Conservation (phyloP, 2,888 invertebrate species). For the Oscheius onirici region DNA sequence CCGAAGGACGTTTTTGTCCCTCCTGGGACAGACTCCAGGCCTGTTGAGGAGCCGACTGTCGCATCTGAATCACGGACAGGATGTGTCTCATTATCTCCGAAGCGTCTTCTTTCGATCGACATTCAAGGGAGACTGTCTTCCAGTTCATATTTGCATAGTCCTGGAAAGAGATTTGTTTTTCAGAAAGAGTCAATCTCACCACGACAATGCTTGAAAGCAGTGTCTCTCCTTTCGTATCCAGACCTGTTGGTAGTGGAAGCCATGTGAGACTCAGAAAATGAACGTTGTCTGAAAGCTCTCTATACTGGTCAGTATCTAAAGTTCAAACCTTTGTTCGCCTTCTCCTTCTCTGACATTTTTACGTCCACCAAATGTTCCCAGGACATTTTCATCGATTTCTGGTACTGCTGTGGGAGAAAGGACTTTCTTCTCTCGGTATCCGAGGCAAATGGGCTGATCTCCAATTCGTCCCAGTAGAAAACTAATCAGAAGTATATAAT, state of each 20-base stretch:
- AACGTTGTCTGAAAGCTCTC: neutral
- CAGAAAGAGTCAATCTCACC: neutral
- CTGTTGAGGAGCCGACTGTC: constrained; percentile 15
- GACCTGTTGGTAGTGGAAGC: neutral
- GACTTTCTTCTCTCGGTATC: constrained; percentile 37
- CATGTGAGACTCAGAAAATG: constrained; percentile 6
- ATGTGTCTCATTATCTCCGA: constrained; percentile 18
- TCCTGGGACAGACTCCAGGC: constrained; percentile 7
- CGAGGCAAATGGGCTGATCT: constrained; percentile 41
- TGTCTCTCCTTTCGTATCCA: neutral
- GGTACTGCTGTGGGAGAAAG: constrained; percentile 51
- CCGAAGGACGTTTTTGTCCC: constrained; percentile 2
- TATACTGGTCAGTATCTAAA: neutral
- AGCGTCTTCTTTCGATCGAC: constrained; percentile 30
- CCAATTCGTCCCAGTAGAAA: constrained; percentile 50
- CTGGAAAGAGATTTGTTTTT: neutral
- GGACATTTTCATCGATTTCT: constrained; percentile 43
- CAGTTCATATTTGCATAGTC: neutral
- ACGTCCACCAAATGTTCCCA: constrained; percentile 50
- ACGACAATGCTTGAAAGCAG: neutral
- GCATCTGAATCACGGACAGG: neutral
- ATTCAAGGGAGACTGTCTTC: constrained; percentile 30
- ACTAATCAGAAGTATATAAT: constrained; percentile 39
- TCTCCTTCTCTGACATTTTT: constrained; percentile 36
- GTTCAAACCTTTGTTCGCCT: constrained; percentile 15